phyloP scores from a whole-genome alignment of 2,888 invertebrate genomes.

The Protodeltote pygarga region DNA sequence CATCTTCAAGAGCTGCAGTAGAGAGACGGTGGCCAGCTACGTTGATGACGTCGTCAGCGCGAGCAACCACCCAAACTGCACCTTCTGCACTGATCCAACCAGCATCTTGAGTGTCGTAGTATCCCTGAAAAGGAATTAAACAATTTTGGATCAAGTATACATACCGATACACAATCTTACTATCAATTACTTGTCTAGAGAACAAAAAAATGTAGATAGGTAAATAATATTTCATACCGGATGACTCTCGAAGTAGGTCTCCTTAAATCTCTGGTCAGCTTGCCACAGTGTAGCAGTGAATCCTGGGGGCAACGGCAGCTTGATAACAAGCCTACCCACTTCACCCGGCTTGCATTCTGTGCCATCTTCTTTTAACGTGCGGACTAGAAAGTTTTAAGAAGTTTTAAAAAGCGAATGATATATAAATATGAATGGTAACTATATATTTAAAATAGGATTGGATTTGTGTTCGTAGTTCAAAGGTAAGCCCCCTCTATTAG shows the following conservation, averaged over 20 bases:
- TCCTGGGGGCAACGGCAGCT: slow-evolving; percentile 96
- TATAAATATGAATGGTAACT: too few relatives aligned
- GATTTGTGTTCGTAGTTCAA: too few relatives aligned
- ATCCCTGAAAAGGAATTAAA: slow-evolving; percentile 90
- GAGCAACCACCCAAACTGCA: slow-evolving; percentile 95
- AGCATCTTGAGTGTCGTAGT: slow-evolving; percentile 98
- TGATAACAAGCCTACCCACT: slow-evolving; percentile 93
- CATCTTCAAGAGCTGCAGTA: slow-evolving; percentile 96
- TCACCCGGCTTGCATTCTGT: slow-evolving; percentile 90
- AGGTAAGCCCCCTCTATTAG: too few relatives aligned
- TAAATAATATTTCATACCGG: slow-evolving; percentile 87
- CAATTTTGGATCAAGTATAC: too few relatives aligned
- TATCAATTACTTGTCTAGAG: too few relatives aligned
- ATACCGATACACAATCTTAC: too few relatives aligned
- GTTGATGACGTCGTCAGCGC: slow-evolving; percentile 98
- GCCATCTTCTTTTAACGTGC: slow-evolving; percentile 87
- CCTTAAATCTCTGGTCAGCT: slow-evolving; percentile 92
- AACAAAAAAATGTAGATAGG: too few relatives aligned
- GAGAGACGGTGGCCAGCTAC: slow-evolving; percentile 97
- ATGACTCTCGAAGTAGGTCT: slow-evolving; percentile 93
- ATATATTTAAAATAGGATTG: too few relatives aligned
- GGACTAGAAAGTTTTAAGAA: slow-evolving; percentile 57
- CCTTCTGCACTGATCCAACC: slow-evolving; percentile 94
- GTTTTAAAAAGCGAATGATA: not conserved
- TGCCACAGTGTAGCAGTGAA: slow-evolving; percentile 94